phyloP scores from a whole-genome alignment of 2,797 vertebrate genomes.

The Phrynocephalus forsythii region DNA sequence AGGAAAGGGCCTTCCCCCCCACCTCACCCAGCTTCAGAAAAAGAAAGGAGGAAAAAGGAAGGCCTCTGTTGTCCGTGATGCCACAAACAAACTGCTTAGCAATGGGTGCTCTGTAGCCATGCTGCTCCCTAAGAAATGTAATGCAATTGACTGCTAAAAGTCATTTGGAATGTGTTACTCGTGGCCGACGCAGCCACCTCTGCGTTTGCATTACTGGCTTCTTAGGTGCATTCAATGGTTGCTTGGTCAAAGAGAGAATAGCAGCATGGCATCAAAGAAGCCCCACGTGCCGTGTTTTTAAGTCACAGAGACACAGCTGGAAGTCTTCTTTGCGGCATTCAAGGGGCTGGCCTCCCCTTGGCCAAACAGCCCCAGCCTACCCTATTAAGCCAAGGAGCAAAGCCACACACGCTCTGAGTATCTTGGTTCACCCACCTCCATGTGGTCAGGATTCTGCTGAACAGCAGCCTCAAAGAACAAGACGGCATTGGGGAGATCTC shows the following conservation, averaged over 20 bases:
- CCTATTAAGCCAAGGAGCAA: neutral
- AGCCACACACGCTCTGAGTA: neutral
- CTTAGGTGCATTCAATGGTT: neutral
- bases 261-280: neutral
- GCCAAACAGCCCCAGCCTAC: neutral
- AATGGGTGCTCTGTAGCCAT: neutral
- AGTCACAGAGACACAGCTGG: neutral
- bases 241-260: neutral
- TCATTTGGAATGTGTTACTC: too few species aligned
- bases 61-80: neutral
- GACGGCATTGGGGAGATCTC: constrained; percentile 96
- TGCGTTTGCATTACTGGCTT: neutral
- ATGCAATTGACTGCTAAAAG: neutral
- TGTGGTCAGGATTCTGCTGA: constrained; percentile 91
- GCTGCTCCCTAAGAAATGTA: too few species aligned
- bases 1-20: too few species aligned
- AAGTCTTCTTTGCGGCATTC: neutral
- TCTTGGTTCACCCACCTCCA: constrained; percentile 86
- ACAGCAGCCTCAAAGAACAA: constrained; percentile 96
- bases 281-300: neutral
- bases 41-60: too few species aligned
- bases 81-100: neutral
- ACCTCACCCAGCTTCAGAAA: too few species aligned
- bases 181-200: too few species aligned
- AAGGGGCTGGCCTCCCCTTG: too few species aligned